These are phyloP conservation scores for Brienomyrus longianalis DNA, from an alignment of 2,113 vertebrate species.

Conservation along the genomic window DNA sequence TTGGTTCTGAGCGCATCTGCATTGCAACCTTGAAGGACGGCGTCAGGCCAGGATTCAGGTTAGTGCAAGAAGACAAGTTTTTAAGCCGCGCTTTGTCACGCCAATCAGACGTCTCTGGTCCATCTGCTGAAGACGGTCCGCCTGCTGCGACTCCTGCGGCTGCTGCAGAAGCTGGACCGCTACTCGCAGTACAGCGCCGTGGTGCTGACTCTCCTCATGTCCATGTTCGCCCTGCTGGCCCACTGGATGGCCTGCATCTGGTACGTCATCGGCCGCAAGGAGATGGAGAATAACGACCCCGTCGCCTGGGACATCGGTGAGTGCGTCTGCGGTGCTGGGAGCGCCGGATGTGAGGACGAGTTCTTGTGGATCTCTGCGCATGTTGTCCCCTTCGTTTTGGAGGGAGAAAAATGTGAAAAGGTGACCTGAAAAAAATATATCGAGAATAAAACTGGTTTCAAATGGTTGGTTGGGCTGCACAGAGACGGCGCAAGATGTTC, in stretches of 20 bases:
- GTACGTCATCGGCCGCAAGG: conserved; percentile 79
- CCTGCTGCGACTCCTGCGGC: conserved; percentile 74
- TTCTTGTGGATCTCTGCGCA: background rate
- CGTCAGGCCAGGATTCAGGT: background rate
- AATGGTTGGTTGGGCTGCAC: background rate
- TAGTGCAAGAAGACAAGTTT: background rate
- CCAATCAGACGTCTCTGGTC: conserved; percentile 65
- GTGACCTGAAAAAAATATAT: background rate
- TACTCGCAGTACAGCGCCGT: conserved; percentile 89
- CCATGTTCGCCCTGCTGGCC: conserved; percentile 80
- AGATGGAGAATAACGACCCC: conserved; percentile 69
- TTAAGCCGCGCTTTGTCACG: background rate
- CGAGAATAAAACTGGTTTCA: background rate
- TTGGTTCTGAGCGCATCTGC: background rate
- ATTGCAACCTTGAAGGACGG: background rate
- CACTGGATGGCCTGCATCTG: conserved; percentile 92
- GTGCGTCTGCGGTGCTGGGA: conserved; percentile 19
- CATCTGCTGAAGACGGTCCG: conserved; percentile 80
- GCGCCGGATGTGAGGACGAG: no score
- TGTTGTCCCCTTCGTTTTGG: background rate
- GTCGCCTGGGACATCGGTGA: conserved; percentile 87
- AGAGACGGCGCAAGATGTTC: background rate
- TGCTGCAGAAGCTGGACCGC: conserved; percentile 84
- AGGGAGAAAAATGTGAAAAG: background rate
- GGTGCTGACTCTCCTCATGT: conserved; percentile 87